Conservation (phyloP, 2,797 vertebrate genomes). For the Gymnodraco acuticeps region DNA sequence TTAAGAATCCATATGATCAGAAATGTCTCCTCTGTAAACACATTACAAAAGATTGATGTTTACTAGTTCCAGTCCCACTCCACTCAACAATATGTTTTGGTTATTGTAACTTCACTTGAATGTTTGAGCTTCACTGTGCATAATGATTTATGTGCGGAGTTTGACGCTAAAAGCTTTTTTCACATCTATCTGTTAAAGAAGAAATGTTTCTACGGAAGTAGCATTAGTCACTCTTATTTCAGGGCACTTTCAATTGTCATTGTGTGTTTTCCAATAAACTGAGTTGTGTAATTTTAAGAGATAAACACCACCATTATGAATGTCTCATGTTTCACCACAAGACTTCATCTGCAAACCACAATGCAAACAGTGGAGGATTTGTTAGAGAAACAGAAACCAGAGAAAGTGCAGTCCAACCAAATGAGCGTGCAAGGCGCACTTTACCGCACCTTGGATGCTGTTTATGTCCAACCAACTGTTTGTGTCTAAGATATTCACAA, state of each 20-base stretch:
- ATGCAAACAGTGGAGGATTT: conserved; percentile 30
- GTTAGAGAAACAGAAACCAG: conserved; percentile 27
- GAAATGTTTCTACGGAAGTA: neutral
- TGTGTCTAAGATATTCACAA: conserved; percentile 17
- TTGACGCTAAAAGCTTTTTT: neutral
- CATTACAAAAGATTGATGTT: neutral
- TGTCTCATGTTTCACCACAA: conserved; percentile 33
- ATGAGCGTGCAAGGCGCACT: neutral
- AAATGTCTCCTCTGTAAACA: too few species aligned
- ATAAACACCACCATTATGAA: conserved; percentile 30
- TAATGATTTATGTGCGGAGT: neutral
- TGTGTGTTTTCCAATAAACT: neutral
- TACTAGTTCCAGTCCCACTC: neutral
- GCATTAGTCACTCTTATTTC: neutral
- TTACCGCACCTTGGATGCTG: conserved; percentile 1
- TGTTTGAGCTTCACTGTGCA: neutral
- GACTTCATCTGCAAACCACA: conserved; percentile 18
- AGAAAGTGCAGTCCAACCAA: conserved; percentile 8
- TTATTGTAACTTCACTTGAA: neutral
- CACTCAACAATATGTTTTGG: neutral
- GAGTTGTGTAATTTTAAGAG: neutral
- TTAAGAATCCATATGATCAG: too few species aligned
- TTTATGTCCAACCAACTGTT: conserved; percentile 18
- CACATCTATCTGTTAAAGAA: neutral
- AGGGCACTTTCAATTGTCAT: neutral